A percentile compares a stretch with the other conserved stretches of the same genome.
These are phyloP conservation scores for Ramphastos sulfuratus DNA, from an alignment of 2,113 vertebrate species.

Conservation along the genomic window DNA sequence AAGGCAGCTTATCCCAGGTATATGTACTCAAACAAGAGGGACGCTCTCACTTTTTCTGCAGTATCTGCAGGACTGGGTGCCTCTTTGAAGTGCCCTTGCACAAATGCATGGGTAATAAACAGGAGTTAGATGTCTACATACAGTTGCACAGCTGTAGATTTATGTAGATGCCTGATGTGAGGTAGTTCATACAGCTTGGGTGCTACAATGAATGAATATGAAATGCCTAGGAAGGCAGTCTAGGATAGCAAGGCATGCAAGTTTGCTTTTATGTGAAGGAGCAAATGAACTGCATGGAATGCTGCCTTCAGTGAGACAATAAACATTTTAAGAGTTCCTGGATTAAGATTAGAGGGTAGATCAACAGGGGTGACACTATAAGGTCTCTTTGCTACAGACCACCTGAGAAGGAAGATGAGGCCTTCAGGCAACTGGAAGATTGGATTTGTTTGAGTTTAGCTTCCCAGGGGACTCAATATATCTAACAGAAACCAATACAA, in stretches of 20 bases:
- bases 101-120: neutral
- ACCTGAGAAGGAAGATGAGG: neutral
- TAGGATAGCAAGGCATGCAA: neutral
- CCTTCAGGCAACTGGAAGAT: neutral
- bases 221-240: neutral
- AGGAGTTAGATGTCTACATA: neutral
- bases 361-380: neutral
- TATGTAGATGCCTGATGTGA: neutral
- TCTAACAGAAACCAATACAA: too few species aligned
- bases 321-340: neutral
- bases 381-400: neutral
- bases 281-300: neutral
- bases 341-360: neutral
- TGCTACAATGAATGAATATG: neutral
- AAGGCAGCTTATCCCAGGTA: neutral
- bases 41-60: neutral
- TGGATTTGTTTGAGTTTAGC: too few species aligned
- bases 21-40: neutral
- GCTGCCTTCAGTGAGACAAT: neutral
- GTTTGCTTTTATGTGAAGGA: neutral
- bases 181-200: neutral
- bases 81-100: neutral
- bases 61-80: neutral
- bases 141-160: neutral
- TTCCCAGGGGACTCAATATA: too few species aligned